Base-by-base conservation (phyloP, 1,140 invertebrate species). In the Magallana angulata region DNA sequence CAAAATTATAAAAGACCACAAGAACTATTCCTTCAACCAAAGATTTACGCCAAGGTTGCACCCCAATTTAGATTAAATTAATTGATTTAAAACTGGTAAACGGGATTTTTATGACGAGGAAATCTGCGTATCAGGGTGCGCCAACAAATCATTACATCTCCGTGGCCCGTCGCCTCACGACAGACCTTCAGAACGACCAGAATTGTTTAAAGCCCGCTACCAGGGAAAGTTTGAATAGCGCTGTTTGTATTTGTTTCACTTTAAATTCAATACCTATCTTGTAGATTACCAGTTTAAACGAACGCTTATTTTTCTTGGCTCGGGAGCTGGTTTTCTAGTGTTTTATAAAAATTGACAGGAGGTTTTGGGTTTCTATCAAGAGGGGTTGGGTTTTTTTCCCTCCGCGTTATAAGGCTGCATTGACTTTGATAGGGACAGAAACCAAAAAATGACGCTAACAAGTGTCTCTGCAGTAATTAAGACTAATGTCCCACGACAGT, bases 401-500 rank as follows among this genome's bases (percentile, higher is more conserved):
- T 76, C 24, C 36, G 36, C 36, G 36, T 76, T 24, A 48, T 48
- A 30, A 24, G 8, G 24, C 36, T 76, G 9, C 24, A 14, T 30
- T 8, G 14, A 30, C 8, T 76, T 76, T 12, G 36, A 30, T 8
- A 76, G 68, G 68, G 30, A 36, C 68, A 36, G 14, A 36, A 9
- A 48, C 36, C 36, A 2, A 48, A 48, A 48, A 48, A 76, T 76
- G 68, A 76, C 68, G 14, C 18, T 76, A 30, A 87, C 59, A 3
- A 85, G 84, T 14, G 18, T 88, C 7, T 84, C 87, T 64, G 84
- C 84, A 57, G 87, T 82, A 36, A 62, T 85, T 18, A 62, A 84
- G 80, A 88, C 84, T 0, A 88, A 88, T 88, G 87, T 88, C 18
- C 87, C 87, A 7, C 84, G 62, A 83, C 59, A 85, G 18, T 82